Evolutionary conservation across 2,797 vertebrate genomes (phyloP), one percentile per base, ranked within the genome.

Genomic region (Pangasius sanitwongsei): DNA sequence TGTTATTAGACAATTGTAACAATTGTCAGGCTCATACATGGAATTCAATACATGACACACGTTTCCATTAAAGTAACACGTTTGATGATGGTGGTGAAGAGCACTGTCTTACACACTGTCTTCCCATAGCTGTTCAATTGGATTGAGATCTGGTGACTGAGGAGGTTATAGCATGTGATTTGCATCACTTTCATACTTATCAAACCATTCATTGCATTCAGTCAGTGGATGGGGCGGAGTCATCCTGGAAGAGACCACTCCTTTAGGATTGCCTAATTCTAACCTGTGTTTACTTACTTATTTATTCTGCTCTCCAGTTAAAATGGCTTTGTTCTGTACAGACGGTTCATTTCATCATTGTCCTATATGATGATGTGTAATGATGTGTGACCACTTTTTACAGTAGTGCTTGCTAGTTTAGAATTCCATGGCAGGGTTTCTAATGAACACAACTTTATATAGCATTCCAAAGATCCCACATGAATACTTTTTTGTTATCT

Each of bases 271-370:
- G 61, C 48, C 23, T 16, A 31, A 25, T 57, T 44, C 67, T 41
- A n/a, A 69, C 67, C 57, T 65, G 44, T 55, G 61, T 72, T 87
- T 82, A 72, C 37, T 67, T 69, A 82, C 4, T 28, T 57, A 65
- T 37, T 59, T 37, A 78, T 90, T 93, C 94, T 91, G 93, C 89
- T 94, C 95, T 94, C 94, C 94, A 94, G 90, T 86, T 90, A 89
- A 90, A 90, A 91, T 94, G 93, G 93, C 93, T 95, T 95, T 94
- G 12, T 80, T 81, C n/a, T 34, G 3, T 81, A 81, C 31, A 16
- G 34, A 72, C 34, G 9, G 8, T 23, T 72, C 7, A 18, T 41
- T 72, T 23, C 18, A 72, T 37, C 16, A 20, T 15, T 69, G 65
- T 31, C 1, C 65, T 15, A 1, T 67, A 67, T 67, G 65, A 70